phyloP scores from a whole-genome alignment of 2,113 vertebrate genomes.

The Gopherus flavomarginatus region DNA sequence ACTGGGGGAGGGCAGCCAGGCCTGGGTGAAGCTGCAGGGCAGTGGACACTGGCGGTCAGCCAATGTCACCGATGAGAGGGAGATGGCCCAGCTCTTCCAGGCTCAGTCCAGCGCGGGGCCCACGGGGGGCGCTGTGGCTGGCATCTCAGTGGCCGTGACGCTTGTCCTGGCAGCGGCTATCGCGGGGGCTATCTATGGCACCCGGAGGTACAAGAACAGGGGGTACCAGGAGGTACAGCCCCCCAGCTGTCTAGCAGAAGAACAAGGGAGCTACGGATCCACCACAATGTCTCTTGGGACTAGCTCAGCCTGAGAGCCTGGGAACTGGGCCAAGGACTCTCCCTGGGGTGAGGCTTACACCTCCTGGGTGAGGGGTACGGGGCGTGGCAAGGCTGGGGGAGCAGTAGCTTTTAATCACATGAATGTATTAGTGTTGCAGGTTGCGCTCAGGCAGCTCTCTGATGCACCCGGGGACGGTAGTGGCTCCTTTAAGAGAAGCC shows the following conservation, averaged over 20 bases:
- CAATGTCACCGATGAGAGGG: constrained; percentile 39
- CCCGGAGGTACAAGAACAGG: background rate
- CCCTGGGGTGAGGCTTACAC: background rate
- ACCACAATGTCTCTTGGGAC: background rate
- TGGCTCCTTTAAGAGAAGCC: background rate
- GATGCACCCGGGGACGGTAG: background rate
- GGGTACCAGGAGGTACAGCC: background rate
- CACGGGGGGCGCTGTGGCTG: background rate
- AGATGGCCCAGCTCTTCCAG: background rate
- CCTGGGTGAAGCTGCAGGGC: constrained; percentile 73
- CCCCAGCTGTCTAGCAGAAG: background rate
- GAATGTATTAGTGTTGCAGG: background rate
- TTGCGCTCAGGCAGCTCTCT: background rate
- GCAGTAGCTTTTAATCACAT: background rate
- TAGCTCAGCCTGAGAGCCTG: background rate
- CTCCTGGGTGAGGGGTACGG: background rate
- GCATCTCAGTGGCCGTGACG: background rate
- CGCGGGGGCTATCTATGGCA: background rate
- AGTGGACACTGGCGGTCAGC: constrained; percentile 76
- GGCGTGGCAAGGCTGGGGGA: background rate
- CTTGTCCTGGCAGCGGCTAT: background rate
- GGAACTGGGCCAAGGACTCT: background rate
- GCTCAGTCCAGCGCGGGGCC: background rate
- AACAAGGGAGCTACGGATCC: background rate
- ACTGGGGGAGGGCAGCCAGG: constrained; percentile 71